Evolutionary conservation across 2,797 vertebrate species (phyloP).

Genomic region (Gastrophryne carolinensis): DNA sequence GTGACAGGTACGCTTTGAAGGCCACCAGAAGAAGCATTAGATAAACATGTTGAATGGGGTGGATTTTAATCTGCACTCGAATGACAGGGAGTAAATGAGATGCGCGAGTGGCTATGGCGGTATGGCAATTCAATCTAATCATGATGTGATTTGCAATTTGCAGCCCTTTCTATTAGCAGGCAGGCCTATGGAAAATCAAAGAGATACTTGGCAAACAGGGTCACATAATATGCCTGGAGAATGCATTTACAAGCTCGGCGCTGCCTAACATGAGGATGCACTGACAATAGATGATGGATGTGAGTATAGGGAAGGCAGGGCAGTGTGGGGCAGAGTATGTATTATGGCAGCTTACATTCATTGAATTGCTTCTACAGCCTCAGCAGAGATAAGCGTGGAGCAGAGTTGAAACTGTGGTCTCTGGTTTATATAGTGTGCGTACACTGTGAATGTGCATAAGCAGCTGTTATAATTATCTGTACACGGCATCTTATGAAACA

Average conservation of each 20-base stretch:
- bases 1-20: background rate
- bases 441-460: too few relatives aligned
- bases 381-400: too few relatives aligned
- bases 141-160: background rate
- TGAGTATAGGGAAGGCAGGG: background rate
- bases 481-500: too few relatives aligned
- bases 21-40: background rate
- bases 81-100: background rate
- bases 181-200: conserved; percentile 12
- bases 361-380: too few relatives aligned
- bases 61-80: background rate
- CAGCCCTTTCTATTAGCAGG: conserved; percentile 10
- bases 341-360: background rate
- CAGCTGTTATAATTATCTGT: too few relatives aligned
- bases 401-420: too few relatives aligned
- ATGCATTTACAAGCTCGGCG: background rate
- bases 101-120: background rate
- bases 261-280: background rate
- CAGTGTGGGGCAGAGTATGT: background rate
- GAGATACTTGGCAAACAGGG: conserved; percentile 14
- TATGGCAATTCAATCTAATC: background rate
- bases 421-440: too few relatives aligned
- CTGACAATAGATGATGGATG: background rate
- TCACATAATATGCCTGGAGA: background rate
- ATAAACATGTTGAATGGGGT: background rate